Evolutionary conservation across 1,140 invertebrate species (phyloP), one percentile per base, ranked within the genome.

Genomic region (Sitodiplosis mosellana): DNA sequence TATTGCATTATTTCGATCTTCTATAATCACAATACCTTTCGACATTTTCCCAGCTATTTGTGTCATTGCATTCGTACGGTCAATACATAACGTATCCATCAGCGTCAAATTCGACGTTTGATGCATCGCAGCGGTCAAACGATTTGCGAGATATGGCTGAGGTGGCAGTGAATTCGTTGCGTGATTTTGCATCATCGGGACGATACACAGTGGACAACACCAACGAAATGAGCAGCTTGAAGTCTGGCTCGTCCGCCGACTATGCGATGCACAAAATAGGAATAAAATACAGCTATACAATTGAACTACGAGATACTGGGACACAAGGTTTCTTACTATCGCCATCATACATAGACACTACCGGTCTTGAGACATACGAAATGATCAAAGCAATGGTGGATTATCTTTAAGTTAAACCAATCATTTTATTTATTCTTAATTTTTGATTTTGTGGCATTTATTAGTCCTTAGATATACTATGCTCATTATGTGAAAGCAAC

Each of bases 31-130:
- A n/a, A n/a, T n/a, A n/a, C n/a, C n/a, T n/a, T n/a, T n/a, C n/a
- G n/a, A n/a, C 27, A 55, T 57, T 0, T 57, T 72, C 20, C 54
- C 59, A 64, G 65, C 70, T 60, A 52, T 91, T 82, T 56, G 64
- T 89, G 20, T 74, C 77, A 0, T 70, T 90, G 50, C 87, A 91
- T 56, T 81, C 83, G 12, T 90, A 85, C 59, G 77, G 80, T 0
- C 83, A 87, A 60, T 67, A 82, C 34, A 70, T 83, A 58, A 63
- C 85, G 45, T 68, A 82, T 48, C 81, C 83, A 0, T 54, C 56
- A 0, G 61, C 61, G 34, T 53, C 54, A 0, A 63, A 63, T 33
- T 55, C 56, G 15, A 56, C 56, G 0, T 63, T 57, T 14, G 59
- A 63, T 43, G 46, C 54, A 19, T 14, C 22, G 11, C 56, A 63